A percentile compares a stretch with the other conserved stretches of the same genome.
These are phyloP conservation scores for Nyctibius bracteatus DNA, from an alignment of 2,113 vertebrate genomes.

Conservation along the genomic window DNA sequence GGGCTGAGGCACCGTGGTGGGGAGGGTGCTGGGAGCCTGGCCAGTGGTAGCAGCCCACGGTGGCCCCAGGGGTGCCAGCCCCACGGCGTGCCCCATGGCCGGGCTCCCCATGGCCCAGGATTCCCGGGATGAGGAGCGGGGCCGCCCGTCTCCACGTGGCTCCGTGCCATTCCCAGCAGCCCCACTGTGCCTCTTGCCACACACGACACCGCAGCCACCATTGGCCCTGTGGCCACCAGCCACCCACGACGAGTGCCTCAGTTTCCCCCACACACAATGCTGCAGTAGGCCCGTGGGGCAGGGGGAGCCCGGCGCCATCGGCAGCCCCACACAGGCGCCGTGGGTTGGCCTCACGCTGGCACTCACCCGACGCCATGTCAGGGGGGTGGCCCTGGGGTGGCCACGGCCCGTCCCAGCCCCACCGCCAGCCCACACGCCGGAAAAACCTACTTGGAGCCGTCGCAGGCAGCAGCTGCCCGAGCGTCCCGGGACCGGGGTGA, in stretches of 20 bases:
- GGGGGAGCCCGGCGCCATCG: fast-evolving
- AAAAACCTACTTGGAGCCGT: background rate
- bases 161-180: background rate
- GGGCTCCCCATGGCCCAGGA: fast-evolving
- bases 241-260: background rate
- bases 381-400: slow-evolving; percentile 34
- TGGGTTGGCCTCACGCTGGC: too few species aligned
- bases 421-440: background rate
- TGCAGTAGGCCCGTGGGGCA: fast-evolving
- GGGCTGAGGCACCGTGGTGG: fast-evolving
- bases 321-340: background rate
- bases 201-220: fast-evolving
- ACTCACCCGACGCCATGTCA: background rate
- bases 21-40: fast-evolving
- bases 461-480: background rate
- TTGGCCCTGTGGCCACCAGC: too few species aligned
- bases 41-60: fast-evolving
- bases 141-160: background rate
- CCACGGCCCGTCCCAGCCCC: background rate
- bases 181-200: background rate
- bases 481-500: background rate
- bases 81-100: fast-evolving
- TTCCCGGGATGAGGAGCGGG: fast-evolving
- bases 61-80: background rate
- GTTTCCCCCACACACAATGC: background rate